Evolutionary conservation across 2,888 invertebrate genomes (phyloP).

Genomic region (Euzophera pinguis): DNA sequence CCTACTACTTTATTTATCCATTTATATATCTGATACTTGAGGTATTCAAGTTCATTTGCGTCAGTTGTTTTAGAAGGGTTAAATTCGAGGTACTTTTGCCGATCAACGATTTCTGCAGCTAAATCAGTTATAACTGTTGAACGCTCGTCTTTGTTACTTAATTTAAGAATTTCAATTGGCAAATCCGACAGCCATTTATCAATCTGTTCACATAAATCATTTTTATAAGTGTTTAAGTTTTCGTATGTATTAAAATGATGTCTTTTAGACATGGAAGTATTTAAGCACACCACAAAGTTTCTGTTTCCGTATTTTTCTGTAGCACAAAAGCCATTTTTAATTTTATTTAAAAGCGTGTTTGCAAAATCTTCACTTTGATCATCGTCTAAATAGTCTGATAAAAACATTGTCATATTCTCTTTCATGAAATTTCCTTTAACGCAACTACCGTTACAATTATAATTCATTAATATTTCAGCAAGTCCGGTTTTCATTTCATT

Average conservation of each 20-base stretch:
- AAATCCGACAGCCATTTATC: slow-evolving; percentile 48
- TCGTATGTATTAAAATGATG: background rate
- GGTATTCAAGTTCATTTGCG: slow-evolving; percentile 47
- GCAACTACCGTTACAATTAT: background rate
- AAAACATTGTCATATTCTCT: background rate
- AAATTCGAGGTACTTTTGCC: slow-evolving; percentile 49
- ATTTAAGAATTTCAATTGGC: slow-evolving; percentile 24
- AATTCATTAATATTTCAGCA: background rate
- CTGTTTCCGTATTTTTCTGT: background rate
- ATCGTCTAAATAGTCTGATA: background rate
- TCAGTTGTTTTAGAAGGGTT: slow-evolving; percentile 33
- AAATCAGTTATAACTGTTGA: slow-evolving; percentile 43
- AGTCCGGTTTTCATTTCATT: background rate
- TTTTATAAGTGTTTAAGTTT: slow-evolving; percentile 32
- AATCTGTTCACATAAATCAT: slow-evolving; percentile 40
- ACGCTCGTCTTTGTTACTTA: slow-evolving; percentile 29
- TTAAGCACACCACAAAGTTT: background rate
- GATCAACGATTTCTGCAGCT: slow-evolving; percentile 54
- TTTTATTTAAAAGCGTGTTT: background rate
- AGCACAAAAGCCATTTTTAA: background rate
- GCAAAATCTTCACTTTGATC: background rate
- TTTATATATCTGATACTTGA: slow-evolving; percentile 63
- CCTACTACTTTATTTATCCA: slow-evolving; percentile 53
- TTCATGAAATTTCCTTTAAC: background rate
- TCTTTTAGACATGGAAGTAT: background rate